These are phyloP conservation scores for Orchestia grillus DNA, from an alignment of 1,140 invertebrate species.

Conservation along the genomic window DNA sequence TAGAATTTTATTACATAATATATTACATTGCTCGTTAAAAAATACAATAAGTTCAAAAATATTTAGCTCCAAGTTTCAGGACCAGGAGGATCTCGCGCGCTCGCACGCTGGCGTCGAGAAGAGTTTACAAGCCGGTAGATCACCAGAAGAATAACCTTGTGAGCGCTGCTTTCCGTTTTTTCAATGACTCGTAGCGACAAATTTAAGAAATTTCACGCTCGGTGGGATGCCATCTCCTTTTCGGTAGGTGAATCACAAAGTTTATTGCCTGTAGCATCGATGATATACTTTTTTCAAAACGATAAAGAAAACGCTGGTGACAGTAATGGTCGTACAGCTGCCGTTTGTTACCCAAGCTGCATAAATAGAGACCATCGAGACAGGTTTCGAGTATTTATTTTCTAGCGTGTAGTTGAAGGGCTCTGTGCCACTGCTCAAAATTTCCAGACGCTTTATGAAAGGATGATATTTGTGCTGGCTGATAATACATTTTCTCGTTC, in stretches of 20 bases:
- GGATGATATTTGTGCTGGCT: background rate
- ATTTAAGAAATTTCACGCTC: background rate
- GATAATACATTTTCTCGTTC: background rate
- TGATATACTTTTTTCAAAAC: background rate
- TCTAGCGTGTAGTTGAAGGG: background rate
- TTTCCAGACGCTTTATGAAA: background rate
- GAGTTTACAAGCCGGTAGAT: background rate
- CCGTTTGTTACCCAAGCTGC: background rate
- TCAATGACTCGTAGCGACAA: background rate
- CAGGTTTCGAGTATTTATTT: conserved; percentile 16
- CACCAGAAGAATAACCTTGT: background rate
- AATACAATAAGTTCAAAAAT: background rate
- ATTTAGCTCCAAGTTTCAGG: background rate
- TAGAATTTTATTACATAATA: too few relatives aligned
- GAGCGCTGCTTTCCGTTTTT: background rate
- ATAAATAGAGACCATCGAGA: conserved; percentile 1
- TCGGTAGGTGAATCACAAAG: background rate
- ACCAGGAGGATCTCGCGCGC: background rate
- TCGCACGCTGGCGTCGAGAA: background rate
- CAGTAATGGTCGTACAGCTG: background rate
- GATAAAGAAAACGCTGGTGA: background rate
- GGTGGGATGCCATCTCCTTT: background rate
- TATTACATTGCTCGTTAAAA: too few relatives aligned
- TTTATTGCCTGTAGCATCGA: background rate
- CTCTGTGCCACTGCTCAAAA: background rate